Evolutionary conservation across 2,888 invertebrate species (phyloP), one percentile per base, ranked within the genome.

Genomic region (Dinocampus coccinellae): DNA sequence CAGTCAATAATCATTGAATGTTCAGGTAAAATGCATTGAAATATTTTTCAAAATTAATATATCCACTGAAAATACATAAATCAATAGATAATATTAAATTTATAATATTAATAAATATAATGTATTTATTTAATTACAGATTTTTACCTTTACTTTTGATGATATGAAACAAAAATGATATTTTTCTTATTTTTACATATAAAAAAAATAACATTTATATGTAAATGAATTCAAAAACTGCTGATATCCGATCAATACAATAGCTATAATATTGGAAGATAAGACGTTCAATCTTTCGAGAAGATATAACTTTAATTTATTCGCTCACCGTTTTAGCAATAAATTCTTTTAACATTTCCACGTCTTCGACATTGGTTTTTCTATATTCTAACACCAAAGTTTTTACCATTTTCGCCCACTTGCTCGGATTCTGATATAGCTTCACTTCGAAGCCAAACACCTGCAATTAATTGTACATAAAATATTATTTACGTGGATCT

Each of bases 391-490:
- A 91, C 36, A 90, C 89, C 1, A 89, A 89, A 55, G 86, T 86
- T 87, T 92, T 92, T 69, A 90, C 89, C 74, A 89, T 90, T 22
- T 89, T 89, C 80, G 90, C 89, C 93, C 93, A 93, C 73, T 90
- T 92, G 72, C 88, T 87, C 66, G 95, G 90, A 80, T 95, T 94
- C 58, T 90, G 85, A 88, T 92, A 94, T 80, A 92, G 91, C 80
- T 73, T 75, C 20, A 83, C 42, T 2, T 85, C 80, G 52, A 85
- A 87, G 26, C 83, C 83, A 2, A 83, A 76, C 7, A 72, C 78
- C 86, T 86, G 73, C 63, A 79, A 76, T 67, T 53, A 73, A 73
- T 73, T 58, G 52, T 34, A 57, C 20, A 55, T 24, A 3, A 22
- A 55, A n/a, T n/a, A n/a, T n/a, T n/a, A n/a, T n/a, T n/a, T n/a